These are phyloP conservation scores for Sipunculus nudus DNA, from an alignment of 2,888 invertebrate genomes.

Conservation along the genomic window DNA sequence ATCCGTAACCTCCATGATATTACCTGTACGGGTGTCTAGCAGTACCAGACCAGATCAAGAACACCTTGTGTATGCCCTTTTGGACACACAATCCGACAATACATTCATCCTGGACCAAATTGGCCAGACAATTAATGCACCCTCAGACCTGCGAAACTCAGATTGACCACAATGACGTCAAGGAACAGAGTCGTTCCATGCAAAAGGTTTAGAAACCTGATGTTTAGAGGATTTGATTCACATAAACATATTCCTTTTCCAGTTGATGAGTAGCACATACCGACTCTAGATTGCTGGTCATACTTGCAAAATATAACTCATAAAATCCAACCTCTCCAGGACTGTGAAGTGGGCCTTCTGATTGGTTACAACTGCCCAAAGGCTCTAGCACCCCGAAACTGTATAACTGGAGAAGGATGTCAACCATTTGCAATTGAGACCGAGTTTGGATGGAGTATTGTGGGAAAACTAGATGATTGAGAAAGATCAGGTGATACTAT, in stretches of 20 bases:
- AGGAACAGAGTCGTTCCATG: slow-evolving; percentile 4
- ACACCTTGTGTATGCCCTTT: slow-evolving; percentile 37
- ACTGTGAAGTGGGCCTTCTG: slow-evolving; percentile 36
- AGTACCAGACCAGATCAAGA: slow-evolving; percentile 23
- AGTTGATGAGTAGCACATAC: slow-evolving; percentile 37
- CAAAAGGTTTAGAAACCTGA: slow-evolving; percentile 17
- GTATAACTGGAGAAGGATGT: slow-evolving; percentile 21
- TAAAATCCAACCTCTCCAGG: slow-evolving; percentile 17
- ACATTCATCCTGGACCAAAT: slow-evolving; percentile 32
- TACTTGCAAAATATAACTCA: slow-evolving; percentile 29
- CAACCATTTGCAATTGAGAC: slow-evolving; percentile 35
- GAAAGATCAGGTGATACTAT: no score
- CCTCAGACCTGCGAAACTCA: slow-evolving; percentile 16
- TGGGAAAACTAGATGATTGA: no score
- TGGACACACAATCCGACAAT: slow-evolving; percentile 41
- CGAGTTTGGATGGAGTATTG: slow-evolving; percentile 39
- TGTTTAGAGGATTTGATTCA: slow-evolving; percentile 23
- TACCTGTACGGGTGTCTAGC: slow-evolving; percentile 36
- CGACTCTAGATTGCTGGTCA: slow-evolving; percentile 34
- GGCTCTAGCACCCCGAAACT: slow-evolving; percentile 36
- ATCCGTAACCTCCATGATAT: slow-evolving; percentile 24
- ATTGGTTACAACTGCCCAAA: slow-evolving; percentile 40
- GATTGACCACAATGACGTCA: slow-evolving; percentile 33
- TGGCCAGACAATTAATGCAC: slow-evolving; percentile 10
- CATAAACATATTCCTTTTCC: slow-evolving; percentile 29